phyloP scores from a whole-genome alignment of 1,140 invertebrate species.

The Coelopa frigida region DNA sequence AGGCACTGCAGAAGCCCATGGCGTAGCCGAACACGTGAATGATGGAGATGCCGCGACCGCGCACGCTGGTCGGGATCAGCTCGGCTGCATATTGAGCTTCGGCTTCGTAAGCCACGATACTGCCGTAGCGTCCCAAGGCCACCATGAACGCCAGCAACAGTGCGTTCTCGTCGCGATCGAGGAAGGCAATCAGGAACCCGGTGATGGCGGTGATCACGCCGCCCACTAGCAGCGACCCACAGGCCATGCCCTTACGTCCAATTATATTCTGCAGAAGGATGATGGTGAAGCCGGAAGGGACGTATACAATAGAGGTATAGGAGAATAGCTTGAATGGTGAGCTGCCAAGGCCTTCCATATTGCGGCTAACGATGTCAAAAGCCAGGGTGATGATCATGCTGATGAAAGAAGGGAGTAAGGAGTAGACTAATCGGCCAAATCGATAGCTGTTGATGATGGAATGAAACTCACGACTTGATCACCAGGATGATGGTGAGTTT shows the following conservation, averaged over 20 bases:
- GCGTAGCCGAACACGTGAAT: slow-evolving; percentile 52
- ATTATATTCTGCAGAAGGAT: slow-evolving; percentile 51
- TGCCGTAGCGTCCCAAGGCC: slow-evolving; percentile 53
- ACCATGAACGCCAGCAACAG: slow-evolving; percentile 30
- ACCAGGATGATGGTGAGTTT: slow-evolving; percentile 50
- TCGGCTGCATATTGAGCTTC: slow-evolving; percentile 59
- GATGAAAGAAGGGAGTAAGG: slow-evolving; percentile 9
- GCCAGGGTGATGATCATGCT: slow-evolving; percentile 55
- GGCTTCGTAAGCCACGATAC: slow-evolving; percentile 57
- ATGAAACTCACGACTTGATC: slow-evolving; percentile 54
- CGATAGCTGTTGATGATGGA: too few species aligned
- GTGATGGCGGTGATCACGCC: slow-evolving; percentile 46
- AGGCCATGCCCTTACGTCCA: slow-evolving; percentile 52
- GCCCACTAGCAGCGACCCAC: slow-evolving; percentile 47
- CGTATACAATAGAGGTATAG: slow-evolving; percentile 47
- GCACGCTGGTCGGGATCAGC: slow-evolving; percentile 56
- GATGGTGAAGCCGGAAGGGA: slow-evolving; percentile 51
- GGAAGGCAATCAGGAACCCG: slow-evolving; percentile 36
- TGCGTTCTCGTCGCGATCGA: slow-evolving; percentile 18
- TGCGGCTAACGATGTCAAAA: slow-evolving; percentile 55
- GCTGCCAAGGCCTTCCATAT: slow-evolving; percentile 52
- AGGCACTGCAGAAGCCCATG: slow-evolving; percentile 36
- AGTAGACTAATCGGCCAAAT: too few species aligned
- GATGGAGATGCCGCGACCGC: slow-evolving; percentile 51
- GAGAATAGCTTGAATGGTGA: slow-evolving; percentile 53